Evolutionary conservation across 1,140 invertebrate genomes (phyloP), one percentile per base, ranked within the genome.

Genomic region (Cheumatopsyche charites): DNA sequence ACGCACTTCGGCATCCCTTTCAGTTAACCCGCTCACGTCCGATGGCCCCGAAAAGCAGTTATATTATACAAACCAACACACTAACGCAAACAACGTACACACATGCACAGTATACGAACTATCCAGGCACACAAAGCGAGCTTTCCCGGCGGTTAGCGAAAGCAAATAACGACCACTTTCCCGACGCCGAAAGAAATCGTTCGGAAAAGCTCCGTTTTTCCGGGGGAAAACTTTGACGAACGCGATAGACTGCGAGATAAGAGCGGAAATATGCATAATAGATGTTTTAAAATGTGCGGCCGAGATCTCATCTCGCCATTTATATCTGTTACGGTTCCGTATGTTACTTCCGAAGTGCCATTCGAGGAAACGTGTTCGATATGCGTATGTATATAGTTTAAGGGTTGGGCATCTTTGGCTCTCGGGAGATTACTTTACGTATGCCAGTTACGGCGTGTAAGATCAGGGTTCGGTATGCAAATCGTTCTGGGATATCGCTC

Each of bases 251-350:
- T 7, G 43, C 21, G 43, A 52, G 23, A 62, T 41, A 29, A 49
- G 26, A 15, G 17, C 19, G 25, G 19, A 26, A 9, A 45, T 5
- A 68, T 68, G 47, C 66, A 68, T 68, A 68, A 68, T 68, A 68
- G 41, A 68, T 68, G 66, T 55, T 7, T 25, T 36, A 36, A 36
- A 36, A 9, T 36, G 29, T 9, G 29, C 3, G 49, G 47, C 55
- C 66, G 21, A 47, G 72, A 49, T 73, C 67, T 62, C 72, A 69
- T 73, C 72, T 69, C 63, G 68, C 72, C 72, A 73, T 73, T 73
- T 73, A 73, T 73, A 63, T 73, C 72, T 69, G 72, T 73, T 73
- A 69, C 52, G 68, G 29, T 73, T 62, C 49, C 66, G 55, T 73
- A 73, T 36, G 9, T 73, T 69, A 68, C 66, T 73, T 73, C 63